phyloP scores from a whole-genome alignment of 2,888 invertebrate genomes.

The Rotaria macrura region DNA sequence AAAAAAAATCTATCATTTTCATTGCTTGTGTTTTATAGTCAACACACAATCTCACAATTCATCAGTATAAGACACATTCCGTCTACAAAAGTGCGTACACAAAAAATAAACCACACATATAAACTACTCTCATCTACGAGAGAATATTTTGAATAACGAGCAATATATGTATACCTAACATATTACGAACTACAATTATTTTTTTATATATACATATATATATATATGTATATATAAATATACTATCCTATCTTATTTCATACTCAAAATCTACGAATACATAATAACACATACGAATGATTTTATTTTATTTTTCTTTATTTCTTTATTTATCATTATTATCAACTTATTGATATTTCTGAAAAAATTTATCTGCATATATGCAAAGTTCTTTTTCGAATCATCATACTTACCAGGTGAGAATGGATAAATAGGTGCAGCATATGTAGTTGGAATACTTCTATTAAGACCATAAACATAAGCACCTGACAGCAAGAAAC shows the following conservation, averaged over 20 bases:
- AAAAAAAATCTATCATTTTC: not conserved
- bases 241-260: not conserved
- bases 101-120: not conserved
- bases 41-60: not conserved
- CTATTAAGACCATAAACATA: conserved; percentile 31
- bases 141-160: not conserved
- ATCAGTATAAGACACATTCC: not conserved
- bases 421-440: conserved; percentile 5
- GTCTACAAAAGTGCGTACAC: not conserved
- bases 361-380: not conserved
- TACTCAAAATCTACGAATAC: not conserved
- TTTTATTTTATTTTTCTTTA: not conserved
- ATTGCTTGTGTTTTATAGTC: not conserved
- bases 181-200: conserved; percentile 5
- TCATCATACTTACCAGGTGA: not conserved
- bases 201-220: no score
- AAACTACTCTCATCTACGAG: not conserved
- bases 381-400: not conserved
- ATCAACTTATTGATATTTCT: not conserved
- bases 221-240: not conserved
- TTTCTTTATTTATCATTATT: not conserved
- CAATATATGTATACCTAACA: not conserved
- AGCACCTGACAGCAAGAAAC: not conserved
- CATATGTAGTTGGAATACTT: conserved; percentile 26
- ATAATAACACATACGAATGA: not conserved